Conservation (phyloP, 2,888 invertebrate genomes). For the Amiota communis region DNA sequence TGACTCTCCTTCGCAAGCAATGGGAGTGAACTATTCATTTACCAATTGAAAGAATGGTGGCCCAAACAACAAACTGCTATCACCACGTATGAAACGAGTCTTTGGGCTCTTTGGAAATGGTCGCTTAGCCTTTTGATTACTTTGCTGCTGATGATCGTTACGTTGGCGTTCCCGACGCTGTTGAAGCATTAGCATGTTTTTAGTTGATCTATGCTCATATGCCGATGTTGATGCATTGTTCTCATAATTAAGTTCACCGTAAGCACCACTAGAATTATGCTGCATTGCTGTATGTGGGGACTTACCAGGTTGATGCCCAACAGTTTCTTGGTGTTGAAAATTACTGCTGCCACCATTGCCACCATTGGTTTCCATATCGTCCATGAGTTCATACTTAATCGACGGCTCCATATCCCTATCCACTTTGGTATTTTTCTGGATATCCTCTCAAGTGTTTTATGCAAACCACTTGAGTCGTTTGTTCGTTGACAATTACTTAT, state of each 20-base stretch:
- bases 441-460: no score
- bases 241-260: neutral
- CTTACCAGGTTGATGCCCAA: neutral
- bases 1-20: neutral
- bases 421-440: no score
- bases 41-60: slow-evolving; percentile 53
- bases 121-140: neutral
- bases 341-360: neutral
- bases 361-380: slow-evolving; percentile 35
- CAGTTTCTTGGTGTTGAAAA: neutral
- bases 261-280: neutral
- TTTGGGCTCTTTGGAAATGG: slow-evolving; percentile 1
- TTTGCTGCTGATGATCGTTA: neutral
- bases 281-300: slow-evolving; percentile 29
- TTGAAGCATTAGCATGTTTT: neutral
- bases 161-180: neutral
- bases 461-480: no score
- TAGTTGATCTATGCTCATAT: neutral
- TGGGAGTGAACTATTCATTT: slow-evolving; percentile 8
- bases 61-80: slow-evolving; percentile 43
- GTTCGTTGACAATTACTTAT: neutral
- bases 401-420: slow-evolving; percentile 47
- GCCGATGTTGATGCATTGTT: neutral
- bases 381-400: slow-evolving; percentile 50
- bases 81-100: slow-evolving; percentile 33